Evolutionary conservation across 2,888 invertebrate genomes (phyloP).

Genomic region (Agapostemon virescens): DNA sequence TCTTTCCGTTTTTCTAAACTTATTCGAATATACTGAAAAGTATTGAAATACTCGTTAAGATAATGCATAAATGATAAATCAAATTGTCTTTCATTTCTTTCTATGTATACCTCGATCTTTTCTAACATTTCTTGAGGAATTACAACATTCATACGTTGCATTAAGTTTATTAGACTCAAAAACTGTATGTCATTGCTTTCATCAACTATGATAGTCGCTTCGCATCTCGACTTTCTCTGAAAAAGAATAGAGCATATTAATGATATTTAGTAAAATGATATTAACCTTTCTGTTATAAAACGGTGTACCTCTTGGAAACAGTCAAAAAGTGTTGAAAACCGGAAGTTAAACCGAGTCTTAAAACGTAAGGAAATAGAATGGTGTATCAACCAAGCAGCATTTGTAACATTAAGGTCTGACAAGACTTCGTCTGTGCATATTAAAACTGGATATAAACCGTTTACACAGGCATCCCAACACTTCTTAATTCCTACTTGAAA

Average conservation of each 20-base stretch:
- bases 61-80: background rate
- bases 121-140: slow-evolving; percentile 74
- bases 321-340: slow-evolving; percentile 86
- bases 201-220: slow-evolving; percentile 83
- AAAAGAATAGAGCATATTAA: slow-evolving; percentile 30
- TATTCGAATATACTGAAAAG: slow-evolving; percentile 65
- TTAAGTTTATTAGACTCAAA: slow-evolving; percentile 84
- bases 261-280: background rate
- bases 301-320: slow-evolving; percentile 80
- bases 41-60: background rate
- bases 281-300: background rate
- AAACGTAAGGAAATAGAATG: slow-evolving; percentile 86
- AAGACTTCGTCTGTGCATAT: slow-evolving; percentile 87
- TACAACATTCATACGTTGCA: slow-evolving; percentile 80
- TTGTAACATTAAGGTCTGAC: slow-evolving; percentile 84
- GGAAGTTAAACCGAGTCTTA: slow-evolving; percentile 85
- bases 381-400: slow-evolving; percentile 87
- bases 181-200: slow-evolving; percentile 83
- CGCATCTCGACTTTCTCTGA: slow-evolving; percentile 71
- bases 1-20: slow-evolving; percentile 79
- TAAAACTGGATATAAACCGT: slow-evolving; percentile 82
- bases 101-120: slow-evolving; percentile 73
- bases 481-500: slow-evolving; percentile 76
- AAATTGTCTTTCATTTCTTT: background rate
- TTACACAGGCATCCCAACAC: slow-evolving; percentile 79